phyloP scores from a whole-genome alignment of 2,113 vertebrate genomes.

The Porphyrio hochstetteri region DNA sequence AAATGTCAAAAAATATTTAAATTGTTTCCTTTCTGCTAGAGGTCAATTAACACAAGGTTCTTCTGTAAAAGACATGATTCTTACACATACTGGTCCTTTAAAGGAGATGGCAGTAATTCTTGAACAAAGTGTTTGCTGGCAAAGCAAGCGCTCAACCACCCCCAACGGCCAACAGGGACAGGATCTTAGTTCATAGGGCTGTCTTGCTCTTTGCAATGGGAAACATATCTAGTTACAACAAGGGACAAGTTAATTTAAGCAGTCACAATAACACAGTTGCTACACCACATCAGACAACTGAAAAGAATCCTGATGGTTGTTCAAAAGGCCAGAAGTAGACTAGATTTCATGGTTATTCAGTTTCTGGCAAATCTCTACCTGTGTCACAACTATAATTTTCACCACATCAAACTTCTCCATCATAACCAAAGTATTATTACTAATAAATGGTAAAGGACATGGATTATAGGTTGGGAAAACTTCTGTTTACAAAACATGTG shows the following conservation, averaged over 20 bases:
- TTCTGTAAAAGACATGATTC: neutral
- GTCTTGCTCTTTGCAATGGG: neutral
- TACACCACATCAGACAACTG: conserved; percentile 42
- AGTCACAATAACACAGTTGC: conserved; percentile 27
- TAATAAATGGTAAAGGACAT: conserved; percentile 25
- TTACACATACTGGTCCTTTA: neutral
- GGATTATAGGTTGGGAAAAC: conserved; percentile 53
- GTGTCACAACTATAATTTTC: conserved; percentile 32
- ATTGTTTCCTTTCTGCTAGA: neutral
- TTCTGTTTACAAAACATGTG: conserved; percentile 52
- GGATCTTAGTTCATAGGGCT: neutral
- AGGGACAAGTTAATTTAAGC: conserved; percentile 31
- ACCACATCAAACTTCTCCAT: conserved; percentile 60
- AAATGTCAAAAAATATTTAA: conserved; percentile 10
- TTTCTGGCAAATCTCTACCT: conserved; percentile 54
- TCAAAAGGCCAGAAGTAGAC: conserved; percentile 32
- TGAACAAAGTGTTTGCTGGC: neutral
- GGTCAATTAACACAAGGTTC: neutral
- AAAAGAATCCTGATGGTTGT: neutral
- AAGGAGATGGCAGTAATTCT: neutral
- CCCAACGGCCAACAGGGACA: neutral
- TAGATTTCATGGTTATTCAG: conserved; percentile 29
- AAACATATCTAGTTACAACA: conserved; percentile 16
- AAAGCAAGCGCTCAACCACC: neutral
- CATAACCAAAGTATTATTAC: conserved; percentile 47